These are phyloP conservation scores for Geococcyx californianus DNA, from an alignment of 2,113 vertebrate species.

Conservation along the genomic window DNA sequence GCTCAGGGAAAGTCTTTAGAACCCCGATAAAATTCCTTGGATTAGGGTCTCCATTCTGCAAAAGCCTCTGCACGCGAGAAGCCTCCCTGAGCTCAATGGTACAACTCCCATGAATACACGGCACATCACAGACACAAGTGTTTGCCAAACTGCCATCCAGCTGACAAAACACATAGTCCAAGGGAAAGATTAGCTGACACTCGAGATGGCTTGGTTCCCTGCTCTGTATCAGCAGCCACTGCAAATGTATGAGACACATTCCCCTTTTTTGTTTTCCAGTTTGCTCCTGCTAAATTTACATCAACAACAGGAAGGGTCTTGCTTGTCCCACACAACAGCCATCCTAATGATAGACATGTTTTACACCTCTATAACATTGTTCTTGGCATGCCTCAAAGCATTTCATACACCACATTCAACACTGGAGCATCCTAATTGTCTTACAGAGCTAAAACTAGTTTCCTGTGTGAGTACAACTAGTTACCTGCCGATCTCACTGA, in stretches of 20 bases:
- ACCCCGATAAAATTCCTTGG: not conserved
- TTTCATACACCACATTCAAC: not conserved
- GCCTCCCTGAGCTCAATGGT: not conserved
- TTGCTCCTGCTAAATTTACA: not conserved
- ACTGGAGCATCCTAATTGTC: not conserved
- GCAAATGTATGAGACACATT: not conserved
- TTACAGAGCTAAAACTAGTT: not conserved
- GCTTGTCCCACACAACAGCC: not conserved
- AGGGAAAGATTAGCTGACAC: not conserved
- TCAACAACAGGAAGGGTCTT: not conserved
- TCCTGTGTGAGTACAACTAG: not conserved
- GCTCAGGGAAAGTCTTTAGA: not conserved
- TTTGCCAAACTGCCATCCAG: not conserved
- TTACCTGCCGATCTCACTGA: not conserved
- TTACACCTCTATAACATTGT: not conserved
- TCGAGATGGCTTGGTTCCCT: not conserved
- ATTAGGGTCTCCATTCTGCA: not conserved
- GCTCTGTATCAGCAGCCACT: not conserved
- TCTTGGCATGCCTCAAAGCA: not conserved
- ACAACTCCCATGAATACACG: not conserved
- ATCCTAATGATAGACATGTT: not conserved
- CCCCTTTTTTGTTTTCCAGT: not conserved
- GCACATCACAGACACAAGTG: not conserved
- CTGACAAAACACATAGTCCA: not conserved
- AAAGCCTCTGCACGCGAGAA: constrained; percentile 4